Evolutionary conservation across 2,113 vertebrate species (phyloP), one percentile per base, ranked within the genome.

Genomic region (Scalopus aquaticus): DNA sequence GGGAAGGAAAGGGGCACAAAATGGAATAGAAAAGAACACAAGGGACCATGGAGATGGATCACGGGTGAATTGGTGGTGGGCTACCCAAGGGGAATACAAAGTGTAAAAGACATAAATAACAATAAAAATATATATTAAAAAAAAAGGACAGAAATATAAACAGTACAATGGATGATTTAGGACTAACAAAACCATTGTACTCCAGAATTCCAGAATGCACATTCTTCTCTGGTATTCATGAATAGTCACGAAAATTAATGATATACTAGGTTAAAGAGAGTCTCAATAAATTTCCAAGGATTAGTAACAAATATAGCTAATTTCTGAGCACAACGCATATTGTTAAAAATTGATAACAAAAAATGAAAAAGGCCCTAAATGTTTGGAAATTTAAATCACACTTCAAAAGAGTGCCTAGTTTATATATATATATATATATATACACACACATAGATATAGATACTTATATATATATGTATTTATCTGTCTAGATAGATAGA

Each of bases 191-290:
- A 90, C 58, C 37, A 79, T 64, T 92, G 37, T 26, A 78, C 5
- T 5, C 22, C 65, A 0, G 56, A 78, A 69, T 9, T 96, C 30
- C 51, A 49, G 26, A 77, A 64, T 73, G 35, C 9, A 64, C 2
- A 91, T 74, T 69, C 39, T 86, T 86, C 58, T 90, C 30, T 77
- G 24, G 15, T 44, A 70, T 30, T 39, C 3, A 17, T 65, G 9
- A 67, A 62, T 96, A 78, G 56, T 73, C 51, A 76, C 78, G 46
- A 93, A 88, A 51, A 94, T 54, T 44, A 90, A 24, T 72, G 20
- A 67, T 84, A 5, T 37, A 3, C 2, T 35, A 44, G 60, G 13
- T 81, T 76, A 56, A 69, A 82, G 6, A 76, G 6, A 92, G 11
- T 2, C 30, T 92, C 9, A 46, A 30, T 58, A 92, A 7, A 81